Conservation (phyloP, 2,797 vertebrate species). For the Balearica regulorum region DNA sequence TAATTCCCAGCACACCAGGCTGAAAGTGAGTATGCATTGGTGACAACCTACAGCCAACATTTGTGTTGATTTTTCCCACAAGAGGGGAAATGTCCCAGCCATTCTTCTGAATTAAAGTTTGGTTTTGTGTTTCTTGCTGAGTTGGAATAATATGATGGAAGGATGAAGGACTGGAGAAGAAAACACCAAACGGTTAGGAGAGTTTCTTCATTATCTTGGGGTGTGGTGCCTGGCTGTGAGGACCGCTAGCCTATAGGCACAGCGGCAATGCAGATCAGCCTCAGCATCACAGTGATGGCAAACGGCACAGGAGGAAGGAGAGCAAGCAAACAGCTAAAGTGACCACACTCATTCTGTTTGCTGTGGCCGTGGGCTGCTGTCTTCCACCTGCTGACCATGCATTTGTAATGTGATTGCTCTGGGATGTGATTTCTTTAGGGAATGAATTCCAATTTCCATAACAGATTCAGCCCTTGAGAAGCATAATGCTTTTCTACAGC, state of each 20-base stretch:
- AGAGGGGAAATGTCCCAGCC: background rate
- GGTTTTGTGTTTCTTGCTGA: background rate
- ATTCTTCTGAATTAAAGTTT: background rate
- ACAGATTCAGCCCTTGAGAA: background rate
- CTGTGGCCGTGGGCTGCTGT: background rate
- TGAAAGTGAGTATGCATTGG: background rate
- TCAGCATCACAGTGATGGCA: background rate
- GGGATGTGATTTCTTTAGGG: background rate
- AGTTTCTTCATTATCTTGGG: background rate
- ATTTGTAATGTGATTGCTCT: background rate
- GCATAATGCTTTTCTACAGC: fast-evolving
- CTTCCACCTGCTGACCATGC: background rate
- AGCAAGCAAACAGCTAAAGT: background rate
- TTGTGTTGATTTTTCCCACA: background rate
- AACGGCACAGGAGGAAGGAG: background rate
- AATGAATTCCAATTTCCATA: background rate
- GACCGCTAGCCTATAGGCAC: background rate
- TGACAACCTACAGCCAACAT: background rate
- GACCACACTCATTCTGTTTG: background rate
- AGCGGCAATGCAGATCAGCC: background rate
- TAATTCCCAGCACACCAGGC: background rate
- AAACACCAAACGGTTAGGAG: background rate
- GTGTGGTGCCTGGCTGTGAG: background rate
- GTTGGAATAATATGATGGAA: background rate
- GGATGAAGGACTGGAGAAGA: background rate